Base-by-base conservation (phyloP, 92 coral and sea anemone genomes). In the Umimayanthus chanpuru region DNA sequence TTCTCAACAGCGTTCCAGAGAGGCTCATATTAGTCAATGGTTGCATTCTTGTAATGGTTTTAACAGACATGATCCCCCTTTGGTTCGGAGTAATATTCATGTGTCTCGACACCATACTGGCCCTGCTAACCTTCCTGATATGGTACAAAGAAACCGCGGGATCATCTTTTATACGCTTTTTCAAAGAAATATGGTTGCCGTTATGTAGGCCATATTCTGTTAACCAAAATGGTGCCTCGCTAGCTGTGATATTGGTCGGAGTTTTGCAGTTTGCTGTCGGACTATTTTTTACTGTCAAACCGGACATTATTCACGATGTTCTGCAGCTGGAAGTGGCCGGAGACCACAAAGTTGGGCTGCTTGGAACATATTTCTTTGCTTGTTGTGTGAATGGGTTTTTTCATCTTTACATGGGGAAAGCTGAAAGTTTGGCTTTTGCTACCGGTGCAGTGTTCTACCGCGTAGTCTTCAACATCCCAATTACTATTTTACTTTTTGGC, bases 101-200 rank as follows among this genome's bases (percentile, higher is more conserved):
- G 85, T 38, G 14, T 66, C 90, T 93, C 29, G 95, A 90, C 74
- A 79, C 91, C 25, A 41, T 7, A 6, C 90, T 93, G 4, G 14
- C 95, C 25, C n/a, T 91, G 75, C 41, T 79, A 36, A 90, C 95
- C 44, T 83, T 83, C 10, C 64, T 90, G 40, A 79, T 93, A 58
- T 93, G 92, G 95, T 75, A 20, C 85, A 86, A 55, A 30, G 95
- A 93, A 53, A 88, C 93, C 12, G 85, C 90, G 53, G 89, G 85
- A 15, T 85, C 95, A 30, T 85, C 92, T 20, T 15, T 76, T 68
- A 32, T 44, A 9, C 38, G 73, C 23, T 92, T 90, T 25, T 56
- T 87, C 83, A 78, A 53, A 49, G 89, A 89, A 49, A 77, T 65
- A 30, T 76, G 73, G 20, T 30, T 23, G 58, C 67, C 88, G 40